Percentiles rank a stretch among this genome's conserved stretches.
Evolutionary conservation across 2,797 vertebrate genomes (phyloP).

Genomic region (Euthynnus affinis): DNA sequence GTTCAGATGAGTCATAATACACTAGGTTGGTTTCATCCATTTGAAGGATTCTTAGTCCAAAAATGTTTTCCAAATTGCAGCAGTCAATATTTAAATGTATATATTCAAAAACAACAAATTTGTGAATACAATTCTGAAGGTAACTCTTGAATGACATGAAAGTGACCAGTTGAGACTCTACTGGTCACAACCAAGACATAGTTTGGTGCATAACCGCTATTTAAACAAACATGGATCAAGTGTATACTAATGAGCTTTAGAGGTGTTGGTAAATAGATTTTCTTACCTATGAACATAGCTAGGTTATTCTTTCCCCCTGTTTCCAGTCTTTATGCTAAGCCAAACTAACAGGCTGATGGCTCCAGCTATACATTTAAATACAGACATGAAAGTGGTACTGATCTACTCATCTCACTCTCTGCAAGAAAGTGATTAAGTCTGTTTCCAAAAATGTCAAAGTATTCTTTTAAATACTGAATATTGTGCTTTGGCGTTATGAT

Average conservation of each 20-base stretch:
- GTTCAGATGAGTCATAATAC: constrained; percentile 21
- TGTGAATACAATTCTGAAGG: background rate
- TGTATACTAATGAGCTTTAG: background rate
- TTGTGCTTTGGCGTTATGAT: background rate
- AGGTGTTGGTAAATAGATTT: background rate
- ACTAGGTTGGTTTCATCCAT: background rate
- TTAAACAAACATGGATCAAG: background rate
- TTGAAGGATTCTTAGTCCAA: background rate
- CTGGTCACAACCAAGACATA: background rate
- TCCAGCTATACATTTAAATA: background rate
- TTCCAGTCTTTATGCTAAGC: constrained; percentile 1
- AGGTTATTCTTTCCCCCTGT: background rate
- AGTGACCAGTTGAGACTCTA: background rate
- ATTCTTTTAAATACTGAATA: constrained; percentile 3
- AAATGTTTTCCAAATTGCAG: background rate
- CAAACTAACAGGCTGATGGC: background rate
- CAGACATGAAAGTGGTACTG: background rate
- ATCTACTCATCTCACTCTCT: background rate
- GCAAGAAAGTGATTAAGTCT: background rate
- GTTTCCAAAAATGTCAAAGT: background rate
- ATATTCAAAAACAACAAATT: background rate
- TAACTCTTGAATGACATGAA: background rate
- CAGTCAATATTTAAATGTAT: background rate
- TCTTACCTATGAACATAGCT: background rate
- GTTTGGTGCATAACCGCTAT: no score